Percentiles rank a stretch among this genome's conserved stretches.
These are phyloP conservation scores for Calephelis nemesis DNA, from an alignment of 1,140 invertebrate genomes.

Conservation along the genomic window DNA sequence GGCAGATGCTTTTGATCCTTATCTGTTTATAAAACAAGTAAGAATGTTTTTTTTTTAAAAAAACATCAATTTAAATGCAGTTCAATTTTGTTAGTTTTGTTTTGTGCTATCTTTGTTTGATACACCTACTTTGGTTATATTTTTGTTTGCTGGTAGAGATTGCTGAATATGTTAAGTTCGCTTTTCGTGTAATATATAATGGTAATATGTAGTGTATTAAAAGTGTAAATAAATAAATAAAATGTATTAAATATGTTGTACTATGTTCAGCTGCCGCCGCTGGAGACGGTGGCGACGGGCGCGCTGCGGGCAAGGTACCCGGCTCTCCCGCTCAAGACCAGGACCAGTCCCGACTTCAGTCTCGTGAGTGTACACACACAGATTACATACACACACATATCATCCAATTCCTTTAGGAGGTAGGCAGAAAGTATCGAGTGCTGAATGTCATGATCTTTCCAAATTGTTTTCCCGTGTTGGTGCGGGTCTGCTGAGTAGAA, in stretches of 20 bases:
- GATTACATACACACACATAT: too few species aligned
- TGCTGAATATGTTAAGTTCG: too few species aligned
- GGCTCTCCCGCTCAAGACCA: constrained; percentile 94
- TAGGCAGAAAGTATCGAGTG: too few species aligned
- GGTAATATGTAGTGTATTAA: not conserved
- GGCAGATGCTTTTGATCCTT: constrained; percentile 92
- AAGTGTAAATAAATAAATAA: not conserved
- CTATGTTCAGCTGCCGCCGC: constrained; percentile 87
- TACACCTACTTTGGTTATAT: too few species aligned
- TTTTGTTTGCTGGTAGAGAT: too few species aligned
- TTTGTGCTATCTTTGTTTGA: too few species aligned
- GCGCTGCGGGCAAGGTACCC: constrained; percentile 93
- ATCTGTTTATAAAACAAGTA: constrained; percentile 91
- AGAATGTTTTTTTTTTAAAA: constrained; percentile 13
- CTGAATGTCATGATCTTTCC: too few species aligned
- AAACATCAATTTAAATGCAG: not conserved
- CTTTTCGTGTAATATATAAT: too few species aligned
- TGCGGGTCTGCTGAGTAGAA: too few species aligned
- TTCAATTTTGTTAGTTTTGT: too few species aligned
- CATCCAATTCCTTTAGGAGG: too few species aligned
- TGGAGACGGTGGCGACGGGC: constrained; percentile 82
- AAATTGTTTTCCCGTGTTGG: too few species aligned
- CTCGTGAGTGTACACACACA: constrained; percentile 82
- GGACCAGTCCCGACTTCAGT: constrained; percentile 96
- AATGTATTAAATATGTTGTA: not conserved